phyloP scores from a whole-genome alignment of 2,888 invertebrate species.

The Drosophila meridionalis region DNA sequence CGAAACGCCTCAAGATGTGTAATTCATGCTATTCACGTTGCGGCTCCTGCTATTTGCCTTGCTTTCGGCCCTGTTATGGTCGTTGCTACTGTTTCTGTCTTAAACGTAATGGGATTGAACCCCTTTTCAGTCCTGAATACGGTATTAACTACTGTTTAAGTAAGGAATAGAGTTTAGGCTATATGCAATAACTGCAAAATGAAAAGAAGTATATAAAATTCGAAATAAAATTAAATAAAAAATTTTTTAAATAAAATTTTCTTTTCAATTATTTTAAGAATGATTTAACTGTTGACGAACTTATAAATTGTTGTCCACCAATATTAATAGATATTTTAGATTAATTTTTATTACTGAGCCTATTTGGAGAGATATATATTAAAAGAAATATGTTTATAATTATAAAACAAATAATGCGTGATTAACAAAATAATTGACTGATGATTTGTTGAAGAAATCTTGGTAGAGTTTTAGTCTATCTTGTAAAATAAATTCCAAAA shows the following conservation, averaged over 20 bases:
- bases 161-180: neutral
- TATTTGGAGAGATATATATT: too few species aligned
- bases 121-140: neutral
- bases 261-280: too few species aligned
- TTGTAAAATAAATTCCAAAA: neutral
- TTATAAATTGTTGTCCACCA: too few species aligned
- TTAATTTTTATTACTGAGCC: neutral
- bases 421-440: neutral
- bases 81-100: neutral
- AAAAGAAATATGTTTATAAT: too few species aligned
- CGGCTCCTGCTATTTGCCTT: constrained; percentile 19
- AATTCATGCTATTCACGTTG: constrained; percentile 39
- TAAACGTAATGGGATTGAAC: neutral
- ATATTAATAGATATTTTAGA: neutral
- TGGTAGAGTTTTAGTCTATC: neutral
- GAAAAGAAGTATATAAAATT: neutral
- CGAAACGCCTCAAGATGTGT: constrained; percentile 49
- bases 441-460: neutral
- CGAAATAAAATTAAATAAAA: neutral
- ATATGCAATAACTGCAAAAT: neutral
- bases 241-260: too few species aligned
- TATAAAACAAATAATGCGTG: too few species aligned
- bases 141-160: neutral
- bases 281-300: too few species aligned
- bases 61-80: constrained; percentile 25